Percentiles rank a stretch among this genome's conserved stretches.
These are phyloP conservation scores for Eutrigla gurnardus DNA, from an alignment of 2,797 vertebrate genomes.

Conservation along the genomic window DNA sequence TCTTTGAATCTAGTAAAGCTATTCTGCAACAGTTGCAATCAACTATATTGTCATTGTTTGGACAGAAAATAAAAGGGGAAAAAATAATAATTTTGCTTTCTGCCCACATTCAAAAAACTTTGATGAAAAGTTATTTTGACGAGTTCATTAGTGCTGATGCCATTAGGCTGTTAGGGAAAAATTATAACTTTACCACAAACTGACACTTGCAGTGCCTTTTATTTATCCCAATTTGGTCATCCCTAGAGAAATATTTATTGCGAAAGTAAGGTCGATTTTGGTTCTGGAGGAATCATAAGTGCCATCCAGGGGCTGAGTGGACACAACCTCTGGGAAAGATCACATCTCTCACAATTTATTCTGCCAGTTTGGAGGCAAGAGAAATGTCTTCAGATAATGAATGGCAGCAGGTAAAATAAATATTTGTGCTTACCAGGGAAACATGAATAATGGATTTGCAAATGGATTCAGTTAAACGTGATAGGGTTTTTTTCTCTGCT, in stretches of 20 bases:
- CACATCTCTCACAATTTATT: slow-evolving; percentile 36
- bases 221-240: slow-evolving; percentile 20
- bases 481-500: slow-evolving; percentile 35
- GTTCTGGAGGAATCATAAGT: slow-evolving; percentile 48
- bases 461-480: slow-evolving; percentile 53
- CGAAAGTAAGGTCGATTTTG: slow-evolving; percentile 12
- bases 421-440: slow-evolving; percentile 44
- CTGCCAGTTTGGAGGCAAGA: slow-evolving; percentile 25
- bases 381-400: slow-evolving; percentile 44
- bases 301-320: background rate
- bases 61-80: background rate
- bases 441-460: slow-evolving; percentile 70
- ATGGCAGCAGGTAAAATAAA: slow-evolving; percentile 56
- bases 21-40: background rate
- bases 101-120: background rate
- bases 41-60: background rate
- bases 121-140: background rate
- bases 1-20: background rate
- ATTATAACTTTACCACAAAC: slow-evolving; percentile 13
- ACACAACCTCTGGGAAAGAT: slow-evolving; percentile 32
- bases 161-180: slow-evolving; percentile 3
- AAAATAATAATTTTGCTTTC: background rate
- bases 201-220: slow-evolving; percentile 25
- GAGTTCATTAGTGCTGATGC: slow-evolving; percentile 11
- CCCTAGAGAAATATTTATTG: slow-evolving; percentile 25